Conservation (phyloP, 2,797 vertebrate genomes). For the Cryptoblepharus egeriae region DNA sequence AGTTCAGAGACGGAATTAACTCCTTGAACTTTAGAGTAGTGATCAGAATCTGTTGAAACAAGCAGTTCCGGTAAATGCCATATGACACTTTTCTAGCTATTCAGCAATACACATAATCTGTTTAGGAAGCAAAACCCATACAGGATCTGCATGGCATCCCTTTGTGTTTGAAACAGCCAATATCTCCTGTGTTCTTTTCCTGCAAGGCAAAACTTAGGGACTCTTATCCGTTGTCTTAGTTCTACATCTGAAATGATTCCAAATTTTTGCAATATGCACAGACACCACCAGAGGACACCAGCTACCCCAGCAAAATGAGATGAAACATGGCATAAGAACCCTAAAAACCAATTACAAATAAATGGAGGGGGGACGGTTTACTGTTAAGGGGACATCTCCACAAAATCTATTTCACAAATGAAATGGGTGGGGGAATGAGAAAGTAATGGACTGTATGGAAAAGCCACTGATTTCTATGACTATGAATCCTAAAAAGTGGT, state of each 20-base stretch:
- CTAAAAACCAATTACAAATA: background rate
- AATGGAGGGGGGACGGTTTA: background rate
- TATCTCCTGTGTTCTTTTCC: background rate
- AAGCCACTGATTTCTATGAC: background rate
- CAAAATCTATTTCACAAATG: background rate
- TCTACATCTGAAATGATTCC: background rate
- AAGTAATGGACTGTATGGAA: background rate
- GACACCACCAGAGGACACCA: conserved; percentile 12
- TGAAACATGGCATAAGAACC: background rate
- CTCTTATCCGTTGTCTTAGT: background rate
- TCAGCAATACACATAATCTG: background rate
- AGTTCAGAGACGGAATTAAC: background rate
- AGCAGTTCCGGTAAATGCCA: background rate
- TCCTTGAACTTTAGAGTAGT: background rate
- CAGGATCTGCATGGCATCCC: background rate
- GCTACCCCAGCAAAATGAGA: background rate
- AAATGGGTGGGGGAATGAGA: background rate
- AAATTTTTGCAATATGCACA: background rate
- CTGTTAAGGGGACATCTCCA: background rate
- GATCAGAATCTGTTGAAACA: background rate
- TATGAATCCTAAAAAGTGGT: background rate
- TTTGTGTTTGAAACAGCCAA: background rate
- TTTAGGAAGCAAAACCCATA: background rate
- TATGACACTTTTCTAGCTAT: background rate
- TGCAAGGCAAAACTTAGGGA: background rate